Percentiles rank a stretch among this genome's conserved stretches.
Conservation (phyloP, 2,888 invertebrate species). For the Acrocyrtus sp. region DNA sequence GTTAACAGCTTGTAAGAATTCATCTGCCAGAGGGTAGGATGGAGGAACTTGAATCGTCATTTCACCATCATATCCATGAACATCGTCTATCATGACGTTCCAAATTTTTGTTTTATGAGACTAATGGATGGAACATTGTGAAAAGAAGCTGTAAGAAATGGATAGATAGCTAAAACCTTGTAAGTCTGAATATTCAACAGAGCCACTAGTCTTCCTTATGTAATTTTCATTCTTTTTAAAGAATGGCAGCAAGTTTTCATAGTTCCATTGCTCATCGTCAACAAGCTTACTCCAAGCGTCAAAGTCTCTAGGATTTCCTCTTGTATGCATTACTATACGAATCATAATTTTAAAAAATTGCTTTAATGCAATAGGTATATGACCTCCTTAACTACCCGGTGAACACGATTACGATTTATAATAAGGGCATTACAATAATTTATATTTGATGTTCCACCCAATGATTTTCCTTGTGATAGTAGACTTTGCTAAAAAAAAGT, state of each 20-base stretch:
- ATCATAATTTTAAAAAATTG: background rate
- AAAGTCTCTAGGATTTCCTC: constrained; percentile 45
- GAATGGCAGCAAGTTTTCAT: constrained; percentile 44
- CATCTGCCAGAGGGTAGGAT: constrained; percentile 45
- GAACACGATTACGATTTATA: no score
- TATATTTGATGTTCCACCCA: constrained; percentile 54
- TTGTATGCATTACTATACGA: constrained; percentile 27
- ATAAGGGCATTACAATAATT: no score
- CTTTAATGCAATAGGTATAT: no score
- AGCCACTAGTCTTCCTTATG: constrained; percentile 12
- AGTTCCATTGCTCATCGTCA: constrained; percentile 42
- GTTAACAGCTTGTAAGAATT: constrained; percentile 49
- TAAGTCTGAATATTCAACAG: background rate
- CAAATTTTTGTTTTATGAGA: no score
- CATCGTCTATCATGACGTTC: no score
- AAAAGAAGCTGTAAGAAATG: no score
- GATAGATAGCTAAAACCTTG: background rate
- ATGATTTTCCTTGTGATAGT: constrained; percentile 46
- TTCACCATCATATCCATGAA: constrained; percentile 50
- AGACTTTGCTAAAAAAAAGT: constrained; percentile 35
- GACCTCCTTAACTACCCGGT: no score
- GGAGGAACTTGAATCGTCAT: constrained; percentile 49
- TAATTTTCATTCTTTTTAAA: constrained; percentile 53
- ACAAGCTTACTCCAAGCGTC: constrained; percentile 35
- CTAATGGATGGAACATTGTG: no score